Base-by-base conservation (phyloP, 2,113 vertebrate species). In the Nothoprocta pentlandii region DNA sequence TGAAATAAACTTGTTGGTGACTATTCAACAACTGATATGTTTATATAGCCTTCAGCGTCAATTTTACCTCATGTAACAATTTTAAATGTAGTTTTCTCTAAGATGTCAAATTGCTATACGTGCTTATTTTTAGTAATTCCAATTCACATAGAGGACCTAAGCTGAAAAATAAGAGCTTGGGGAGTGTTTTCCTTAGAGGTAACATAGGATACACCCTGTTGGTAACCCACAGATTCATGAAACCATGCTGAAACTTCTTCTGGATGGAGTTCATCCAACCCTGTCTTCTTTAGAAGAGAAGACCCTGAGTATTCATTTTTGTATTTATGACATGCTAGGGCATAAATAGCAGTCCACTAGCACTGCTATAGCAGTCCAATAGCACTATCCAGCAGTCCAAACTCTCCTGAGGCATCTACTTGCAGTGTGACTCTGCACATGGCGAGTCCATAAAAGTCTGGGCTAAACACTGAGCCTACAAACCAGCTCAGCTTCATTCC, bases 21-120 rank as follows among this genome's bases (percentile, higher is more conserved):
- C 26, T 70, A 2, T 69, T 34, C 34, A 89, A 39, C 7, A 39
- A 15, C 39, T 2, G 32, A 1, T 2, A 0, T 14, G 16, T n/a
- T 69, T 25, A 15, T 22, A 39, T 1, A 79, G 16, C 32, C 14
- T 79, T 69, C 79, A 79, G 32, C 21, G 53, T 5, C 25, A 22
- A 15, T 32, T 92, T 64, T 64, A 80, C 19, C n/a, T 42, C 19
- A 26, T 19, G 41, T n/a, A 68, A 15, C 56, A 71, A 44, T 12
- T 47, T 6, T 19, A 84, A 96, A 81, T 32, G 3, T 34, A 13
- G 4, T 39, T 74, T 64, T 66, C 2, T 49, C 54, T 28, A 21
- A 21, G 51, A 73, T 32, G 16, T 25, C 42, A 79, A 22, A 32
- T 28, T 53, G 25, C 30, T 17, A 80, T 64, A 66, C 30, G 44